These are phyloP conservation scores for Melanotaenia maccullochi DNA, from an alignment of 2,797 vertebrate species.

Conservation along the genomic window DNA sequence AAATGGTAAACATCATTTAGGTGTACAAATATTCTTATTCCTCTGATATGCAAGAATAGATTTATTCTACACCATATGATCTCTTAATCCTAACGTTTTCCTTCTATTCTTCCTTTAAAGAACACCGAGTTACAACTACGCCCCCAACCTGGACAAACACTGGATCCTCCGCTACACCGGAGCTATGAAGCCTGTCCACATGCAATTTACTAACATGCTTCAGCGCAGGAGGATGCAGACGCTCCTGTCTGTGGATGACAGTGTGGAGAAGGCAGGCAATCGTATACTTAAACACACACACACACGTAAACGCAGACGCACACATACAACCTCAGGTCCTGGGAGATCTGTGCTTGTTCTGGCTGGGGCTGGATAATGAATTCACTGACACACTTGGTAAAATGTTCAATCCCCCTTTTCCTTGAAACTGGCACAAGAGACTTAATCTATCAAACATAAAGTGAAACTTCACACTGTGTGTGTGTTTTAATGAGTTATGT, in stretches of 20 bases:
- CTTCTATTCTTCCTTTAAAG: slow-evolving; percentile 66
- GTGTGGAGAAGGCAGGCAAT: slow-evolving; percentile 89
- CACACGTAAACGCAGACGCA: background rate
- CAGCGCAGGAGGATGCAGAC: slow-evolving; percentile 96
- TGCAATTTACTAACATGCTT: slow-evolving; percentile 99
- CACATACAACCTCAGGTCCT: slow-evolving; percentile 58
- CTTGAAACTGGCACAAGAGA: slow-evolving; percentile 65
- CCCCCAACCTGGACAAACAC: slow-evolving; percentile 96
- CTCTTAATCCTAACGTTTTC: background rate
- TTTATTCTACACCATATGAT: background rate
- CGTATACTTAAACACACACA: slow-evolving; percentile 30
- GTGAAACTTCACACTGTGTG: slow-evolving; percentile 35
- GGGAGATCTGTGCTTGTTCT: slow-evolving; percentile 75
- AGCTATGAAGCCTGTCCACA: slow-evolving; percentile 97
- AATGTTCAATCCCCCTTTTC: slow-evolving; percentile 58
- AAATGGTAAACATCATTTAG: background rate
- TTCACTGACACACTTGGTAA: slow-evolving; percentile 77
- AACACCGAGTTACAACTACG: slow-evolving; percentile 97
- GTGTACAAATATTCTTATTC: background rate
- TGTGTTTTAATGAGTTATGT: slow-evolving; percentile 39
- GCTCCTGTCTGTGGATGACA: slow-evolving; percentile 96
- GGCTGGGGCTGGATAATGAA: slow-evolving; percentile 67
- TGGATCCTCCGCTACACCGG: slow-evolving; percentile 99
- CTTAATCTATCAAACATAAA: slow-evolving; percentile 47
- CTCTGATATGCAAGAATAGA: background rate